Evolutionary conservation across 2,888 invertebrate genomes (phyloP), one percentile per base, ranked within the genome.

Genomic region (Iphiclides podalirius): DNA sequence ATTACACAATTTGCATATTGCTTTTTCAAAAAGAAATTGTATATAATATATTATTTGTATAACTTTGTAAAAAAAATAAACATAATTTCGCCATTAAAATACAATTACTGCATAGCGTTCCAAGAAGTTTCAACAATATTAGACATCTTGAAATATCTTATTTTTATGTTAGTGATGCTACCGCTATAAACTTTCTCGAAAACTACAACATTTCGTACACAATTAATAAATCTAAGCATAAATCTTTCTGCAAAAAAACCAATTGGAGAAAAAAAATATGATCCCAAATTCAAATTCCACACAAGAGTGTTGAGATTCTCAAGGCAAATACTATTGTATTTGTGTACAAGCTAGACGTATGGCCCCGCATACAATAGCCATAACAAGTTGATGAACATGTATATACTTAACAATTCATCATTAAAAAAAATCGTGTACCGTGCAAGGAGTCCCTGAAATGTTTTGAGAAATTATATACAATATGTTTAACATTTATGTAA

Each of bases 381-480:
- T 31, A 2, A n/a, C n/a, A 11, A n/a, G 4, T 11, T 12, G 26
- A n/a, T 31, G 8, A 44, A 26, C 14, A 54, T 36, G 35, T 47
- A 42, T 36, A 47, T 42, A 42, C 28, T 37, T 33, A 38, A 36
- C 8, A 13, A 9, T 23, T 12, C 17, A 13, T 9, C 4, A 15
- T 34, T 26, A 37, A 44, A 45, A 40, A 50, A 23, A 17, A 33
- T 12, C 34, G 13, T 2, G 31, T 31, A n/a, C 3, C 4, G 11
- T 55, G 48, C 15, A 47, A 47, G 39, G 42, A 46, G 52, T 52
- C 48, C 7, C 15, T 15, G 15, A 15, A 34, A 54, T 57, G 55
- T 52, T 11, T 52, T 54, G 45, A 58, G 62, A 70, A 72, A 71
- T 71, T 70, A 76, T 76, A 73, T 74, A 75, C 71, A 76, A 67